Percentiles rank a stretch among this genome's conserved stretches.
These are phyloP conservation scores for Micromys minutus DNA, from an alignment of 2,113 vertebrate genomes.

Conservation along the genomic window DNA sequence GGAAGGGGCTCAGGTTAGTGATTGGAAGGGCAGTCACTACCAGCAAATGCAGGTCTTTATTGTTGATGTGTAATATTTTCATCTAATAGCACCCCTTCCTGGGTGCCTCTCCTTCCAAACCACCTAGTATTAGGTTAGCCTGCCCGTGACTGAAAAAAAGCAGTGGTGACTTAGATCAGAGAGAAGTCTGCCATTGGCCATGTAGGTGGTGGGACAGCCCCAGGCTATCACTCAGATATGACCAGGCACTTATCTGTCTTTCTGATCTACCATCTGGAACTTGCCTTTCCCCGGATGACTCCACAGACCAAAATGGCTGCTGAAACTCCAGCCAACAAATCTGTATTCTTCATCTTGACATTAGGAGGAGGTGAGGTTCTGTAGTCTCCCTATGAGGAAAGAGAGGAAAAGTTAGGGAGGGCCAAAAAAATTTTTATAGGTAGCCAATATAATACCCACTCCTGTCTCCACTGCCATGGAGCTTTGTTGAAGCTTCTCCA, in stretches of 20 bases:
- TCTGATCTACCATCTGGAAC: neutral
- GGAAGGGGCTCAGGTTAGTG: no score
- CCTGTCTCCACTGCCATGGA: neutral
- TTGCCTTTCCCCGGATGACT: neutral
- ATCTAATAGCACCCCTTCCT: neutral
- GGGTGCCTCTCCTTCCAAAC: neutral
- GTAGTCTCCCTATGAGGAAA: neutral
- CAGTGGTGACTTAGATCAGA: neutral
- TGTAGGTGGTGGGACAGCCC: neutral
- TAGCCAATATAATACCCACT: neutral
- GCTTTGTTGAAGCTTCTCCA: neutral
- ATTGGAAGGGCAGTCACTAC: neutral
- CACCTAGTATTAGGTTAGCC: neutral
- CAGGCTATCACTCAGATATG: neutral
- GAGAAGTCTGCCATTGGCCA: neutral
- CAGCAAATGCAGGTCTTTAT: neutral
- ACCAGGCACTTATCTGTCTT: neutral
- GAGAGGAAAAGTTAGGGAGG: neutral
- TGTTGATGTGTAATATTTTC: neutral
- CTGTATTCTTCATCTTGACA: neutral
- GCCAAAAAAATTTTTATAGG: neutral
- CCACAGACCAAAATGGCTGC: neutral
- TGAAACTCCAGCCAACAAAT: neutral
- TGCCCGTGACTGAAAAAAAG: neutral
- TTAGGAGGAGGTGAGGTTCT: neutral